Base-by-base conservation (phyloP, 2,113 vertebrate genomes). In the Myotis yumanensis region DNA sequence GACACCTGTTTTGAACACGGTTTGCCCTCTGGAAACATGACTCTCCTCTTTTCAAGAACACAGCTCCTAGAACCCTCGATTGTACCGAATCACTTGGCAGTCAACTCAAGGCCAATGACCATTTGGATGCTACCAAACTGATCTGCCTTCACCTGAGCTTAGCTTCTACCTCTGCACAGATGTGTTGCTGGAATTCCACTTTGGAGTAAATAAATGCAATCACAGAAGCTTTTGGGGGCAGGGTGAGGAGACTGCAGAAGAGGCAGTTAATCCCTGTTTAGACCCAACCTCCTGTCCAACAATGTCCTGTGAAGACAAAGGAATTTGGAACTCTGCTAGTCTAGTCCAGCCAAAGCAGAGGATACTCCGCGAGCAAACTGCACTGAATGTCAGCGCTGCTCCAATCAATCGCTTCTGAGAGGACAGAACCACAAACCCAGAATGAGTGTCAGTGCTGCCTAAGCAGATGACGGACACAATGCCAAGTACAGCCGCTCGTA, bases 341-440 rank as follows among this genome's bases (percentile, higher is more conserved):
- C 17, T 30, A 20, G n/a, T 32, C 8, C 18, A 48, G 64, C 7
- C 57, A 66, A 52, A 35, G 15, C 32, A 52, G 87, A 89, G 75
- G 85, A 18, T 9, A 2, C 52, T 57, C 40, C 0, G 5, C 0
- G 5, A 32, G 17, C 2, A 0, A 10, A 32, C 2, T 0, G 2
- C n/a, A 43, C 5, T 0, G 1, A 66, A 66, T 22, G 43, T 18
- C 68, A 32, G 72, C 0, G 0, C 59, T 66, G 37, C 15, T 83
- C 32, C 52, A n/a, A 40, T n/a, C 83, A 3, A 10, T n/a, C 51
- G 73, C 76, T 81, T 37, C 3, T 2, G 12, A 82, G 30, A 92
- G 30, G 51, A 75, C 64, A 92, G 2, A 17, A 48, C 18, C 81
- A 12, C 7, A 52, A 40, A 69, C 28, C 59, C 32, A 40, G 81